Evolutionary conservation across 1,140 invertebrate genomes (phyloP).

Genomic region (Drosophila dunni): DNA sequence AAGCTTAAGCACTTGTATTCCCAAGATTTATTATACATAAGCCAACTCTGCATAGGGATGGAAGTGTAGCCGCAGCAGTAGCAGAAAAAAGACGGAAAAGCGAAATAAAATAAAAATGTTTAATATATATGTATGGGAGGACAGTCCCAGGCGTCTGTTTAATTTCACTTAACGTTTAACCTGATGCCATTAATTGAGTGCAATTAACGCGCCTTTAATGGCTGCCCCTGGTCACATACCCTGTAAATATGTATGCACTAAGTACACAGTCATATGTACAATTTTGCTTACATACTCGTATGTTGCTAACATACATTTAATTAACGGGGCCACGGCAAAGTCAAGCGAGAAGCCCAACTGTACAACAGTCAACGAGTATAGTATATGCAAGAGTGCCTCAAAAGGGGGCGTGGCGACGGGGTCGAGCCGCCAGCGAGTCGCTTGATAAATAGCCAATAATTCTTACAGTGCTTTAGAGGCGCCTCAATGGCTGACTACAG

Average conservation of each 20-base stretch:
- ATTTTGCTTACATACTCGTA: constrained; percentile 41
- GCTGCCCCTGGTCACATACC: constrained; percentile 37
- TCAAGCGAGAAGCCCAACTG: constrained; percentile 46
- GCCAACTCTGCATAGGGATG: neutral
- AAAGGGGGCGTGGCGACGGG: neutral
- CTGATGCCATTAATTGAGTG: constrained; percentile 81
- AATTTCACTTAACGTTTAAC: constrained; percentile 82
- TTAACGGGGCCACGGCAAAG: constrained; percentile 60
- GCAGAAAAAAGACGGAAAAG: constrained; percentile 15
- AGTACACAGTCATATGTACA: constrained; percentile 18
- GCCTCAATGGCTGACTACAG: constrained; percentile 27
- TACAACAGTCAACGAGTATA: constrained; percentile 22
- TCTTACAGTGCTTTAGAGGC: constrained; percentile 70
- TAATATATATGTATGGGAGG: constrained; percentile 16
- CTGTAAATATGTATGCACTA: constrained; percentile 15
- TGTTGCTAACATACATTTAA: constrained; percentile 66
- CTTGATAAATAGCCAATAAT: constrained; percentile 83
- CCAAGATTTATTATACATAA: constrained; percentile 61
- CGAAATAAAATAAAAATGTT: constrained; percentile 23
- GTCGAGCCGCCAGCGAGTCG: constrained; percentile 54
- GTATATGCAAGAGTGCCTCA: neutral
- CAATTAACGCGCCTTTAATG: constrained; percentile 82
- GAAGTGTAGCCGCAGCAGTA: neutral
- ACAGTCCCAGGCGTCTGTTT: constrained; percentile 72
- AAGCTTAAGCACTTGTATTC: constrained; percentile 52